Evolutionary conservation across 2,797 vertebrate species (phyloP).

Genomic region (Hydrolagus colliei): DNA sequence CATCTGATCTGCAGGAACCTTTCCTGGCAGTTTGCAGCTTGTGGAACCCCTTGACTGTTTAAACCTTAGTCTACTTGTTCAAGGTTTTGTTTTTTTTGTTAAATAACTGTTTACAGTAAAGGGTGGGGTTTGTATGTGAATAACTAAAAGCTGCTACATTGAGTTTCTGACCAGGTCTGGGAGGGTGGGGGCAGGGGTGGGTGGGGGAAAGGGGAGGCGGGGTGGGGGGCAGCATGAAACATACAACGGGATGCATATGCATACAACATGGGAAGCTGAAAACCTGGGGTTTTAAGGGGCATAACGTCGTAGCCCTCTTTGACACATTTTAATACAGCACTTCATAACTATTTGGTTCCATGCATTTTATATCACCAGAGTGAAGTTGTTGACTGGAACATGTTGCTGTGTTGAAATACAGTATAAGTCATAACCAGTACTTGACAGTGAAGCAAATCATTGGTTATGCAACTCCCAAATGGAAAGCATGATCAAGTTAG

Average conservation of each 20-base stretch:
- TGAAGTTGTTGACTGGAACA: slow-evolving; percentile 20
- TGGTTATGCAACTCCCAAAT: slow-evolving; percentile 20
- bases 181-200: not conserved
- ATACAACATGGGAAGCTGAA: slow-evolving; percentile 17
- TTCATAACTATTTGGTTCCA: slow-evolving; percentile 11
- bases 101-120: slow-evolving; percentile 30
- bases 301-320: not conserved
- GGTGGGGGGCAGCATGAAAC: not conserved
- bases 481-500: not conserved
- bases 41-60: not conserved
- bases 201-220: no score
- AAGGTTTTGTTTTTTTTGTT: not conserved
- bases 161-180: slow-evolving; percentile 24
- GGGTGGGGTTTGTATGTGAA: slow-evolving; percentile 20
- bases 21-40: slow-evolving; percentile 11
- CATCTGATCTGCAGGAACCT: slow-evolving; percentile 17
- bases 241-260: not conserved
- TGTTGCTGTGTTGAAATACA: slow-evolving; percentile 31
- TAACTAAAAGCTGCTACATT: slow-evolving; percentile 26
- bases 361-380: slow-evolving; percentile 19
- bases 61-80: slow-evolving; percentile 1
- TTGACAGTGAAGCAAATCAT: not conserved
- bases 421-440: slow-evolving; percentile 20
- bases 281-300: not conserved
- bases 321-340: slow-evolving; percentile 4